A percentile compares a stretch with the other conserved stretches of the same genome.
These are phyloP conservation scores for Alexandromys fortis DNA, from an alignment of 2,113 vertebrate species.

Conservation along the genomic window DNA sequence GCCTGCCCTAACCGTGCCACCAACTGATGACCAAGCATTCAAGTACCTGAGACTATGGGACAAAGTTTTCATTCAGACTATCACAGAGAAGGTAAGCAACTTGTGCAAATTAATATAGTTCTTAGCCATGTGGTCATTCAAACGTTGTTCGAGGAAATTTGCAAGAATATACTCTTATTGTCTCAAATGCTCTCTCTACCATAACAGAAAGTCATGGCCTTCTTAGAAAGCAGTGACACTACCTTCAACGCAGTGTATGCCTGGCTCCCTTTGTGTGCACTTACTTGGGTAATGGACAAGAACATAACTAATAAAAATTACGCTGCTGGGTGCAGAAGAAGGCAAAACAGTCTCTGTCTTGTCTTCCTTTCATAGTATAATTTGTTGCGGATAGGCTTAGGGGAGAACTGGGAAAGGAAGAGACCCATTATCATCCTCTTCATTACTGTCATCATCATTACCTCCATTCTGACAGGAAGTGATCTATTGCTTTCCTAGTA, in stretches of 20 bases:
- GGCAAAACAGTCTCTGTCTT: not conserved
- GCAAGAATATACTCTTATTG: not conserved
- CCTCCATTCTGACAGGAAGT: conserved; percentile 19
- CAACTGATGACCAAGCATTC: not conserved
- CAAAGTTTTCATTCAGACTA: not conserved
- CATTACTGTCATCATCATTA: conserved; percentile 35
- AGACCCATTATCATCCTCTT: conserved; percentile 3
- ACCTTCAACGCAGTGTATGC: not conserved
- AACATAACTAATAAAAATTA: conserved; percentile 35
- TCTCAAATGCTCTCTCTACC: not conserved
- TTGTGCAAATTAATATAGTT: not conserved
- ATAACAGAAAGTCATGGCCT: not conserved
- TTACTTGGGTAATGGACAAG: not conserved
- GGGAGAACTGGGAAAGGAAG: not conserved
- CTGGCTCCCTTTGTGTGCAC: not conserved
- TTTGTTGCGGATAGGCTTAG: conserved; percentile 35
- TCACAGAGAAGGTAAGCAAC: not conserved
- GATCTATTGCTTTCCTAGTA: conserved; percentile 2
- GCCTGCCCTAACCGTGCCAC: not conserved
- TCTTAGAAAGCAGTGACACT: not conserved
- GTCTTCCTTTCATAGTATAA: not conserved
- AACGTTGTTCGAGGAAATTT: not conserved
- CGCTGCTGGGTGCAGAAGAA: not conserved
- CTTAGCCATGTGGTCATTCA: not conserved
- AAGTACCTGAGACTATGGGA: not conserved